A percentile compares a stretch with the other conserved stretches of the same genome.
These are phyloP conservation scores for Pachydiplax longipennis DNA, from an alignment of 2,888 invertebrate species.

Conservation along the genomic window DNA sequence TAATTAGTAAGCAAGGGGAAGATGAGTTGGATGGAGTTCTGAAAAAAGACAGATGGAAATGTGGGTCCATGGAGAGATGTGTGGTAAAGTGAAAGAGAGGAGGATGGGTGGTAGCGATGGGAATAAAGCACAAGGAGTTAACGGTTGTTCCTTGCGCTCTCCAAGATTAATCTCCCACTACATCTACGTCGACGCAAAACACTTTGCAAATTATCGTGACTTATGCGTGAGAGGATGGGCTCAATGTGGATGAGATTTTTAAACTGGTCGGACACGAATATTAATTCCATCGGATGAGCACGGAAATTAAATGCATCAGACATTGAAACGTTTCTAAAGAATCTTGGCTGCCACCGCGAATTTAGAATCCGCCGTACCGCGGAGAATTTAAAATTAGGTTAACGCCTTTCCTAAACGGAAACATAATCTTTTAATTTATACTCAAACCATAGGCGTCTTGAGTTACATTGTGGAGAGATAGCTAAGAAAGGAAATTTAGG, in stretches of 20 bases:
- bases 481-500: too few species aligned
- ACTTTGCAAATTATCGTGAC: constrained; percentile 1
- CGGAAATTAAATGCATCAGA: neutral
- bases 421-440: too few species aligned
- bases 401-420: too few species aligned
- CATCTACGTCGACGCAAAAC: neutral
- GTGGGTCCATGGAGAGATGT: neutral
- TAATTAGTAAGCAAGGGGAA: neutral
- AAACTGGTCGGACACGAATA: neutral
- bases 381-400: too few species aligned
- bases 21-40: neutral
- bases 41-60: neutral
- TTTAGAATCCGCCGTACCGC: too few species aligned
- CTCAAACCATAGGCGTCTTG: too few species aligned
- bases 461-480: too few species aligned
- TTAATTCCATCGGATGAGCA: neutral
- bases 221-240: neutral
- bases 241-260: neutral
- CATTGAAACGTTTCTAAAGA: neutral
- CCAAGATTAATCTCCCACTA: neutral
- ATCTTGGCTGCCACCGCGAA: neutral
- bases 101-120: neutral
- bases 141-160: neutral
- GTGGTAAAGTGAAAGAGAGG: neutral
- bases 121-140: neutral